These are phyloP conservation scores for Pollenia labialis DNA, from an alignment of 2,888 invertebrate genomes.

Conservation along the genomic window DNA sequence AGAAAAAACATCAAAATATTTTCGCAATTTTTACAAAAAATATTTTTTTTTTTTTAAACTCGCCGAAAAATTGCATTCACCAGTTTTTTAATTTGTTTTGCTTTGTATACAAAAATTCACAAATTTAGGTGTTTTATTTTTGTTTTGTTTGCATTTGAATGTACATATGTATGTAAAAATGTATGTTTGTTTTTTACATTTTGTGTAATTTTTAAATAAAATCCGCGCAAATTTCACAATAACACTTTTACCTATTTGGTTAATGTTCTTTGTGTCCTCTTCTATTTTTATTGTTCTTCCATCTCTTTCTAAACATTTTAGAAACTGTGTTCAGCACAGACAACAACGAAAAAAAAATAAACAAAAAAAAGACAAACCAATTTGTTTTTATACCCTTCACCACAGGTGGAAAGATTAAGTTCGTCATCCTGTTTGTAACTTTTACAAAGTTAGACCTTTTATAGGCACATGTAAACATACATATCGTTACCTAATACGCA, in stretches of 20 bases:
- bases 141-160: slow-evolving; percentile 38
- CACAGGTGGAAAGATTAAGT: no score
- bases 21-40: slow-evolving; percentile 44
- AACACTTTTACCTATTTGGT: slow-evolving; percentile 37
- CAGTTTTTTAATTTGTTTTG: slow-evolving; percentile 34
- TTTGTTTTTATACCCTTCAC: not conserved
- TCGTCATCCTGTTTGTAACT: no score
- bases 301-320: slow-evolving; percentile 51
- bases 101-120: slow-evolving; percentile 1
- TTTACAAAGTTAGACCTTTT: no score
- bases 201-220: slow-evolving; percentile 51
- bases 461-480: no score
- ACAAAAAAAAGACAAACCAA: not conserved
- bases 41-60: not conserved
- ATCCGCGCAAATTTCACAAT: slow-evolving; percentile 68
- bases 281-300: slow-evolving; percentile 11
- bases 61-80: slow-evolving; percentile 44
- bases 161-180: slow-evolving; percentile 11
- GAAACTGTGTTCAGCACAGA: slow-evolving; percentile 9
- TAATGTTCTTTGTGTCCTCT: slow-evolving; percentile 12
- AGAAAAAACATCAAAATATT: slow-evolving; percentile 25
- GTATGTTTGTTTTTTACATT: no score
- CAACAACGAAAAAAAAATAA: not conserved
- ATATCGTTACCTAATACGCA: no score
- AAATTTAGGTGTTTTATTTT: slow-evolving; percentile 11